phyloP scores from a whole-genome alignment of 2,797 vertebrate species.

The Semaprochilodus insignis region DNA sequence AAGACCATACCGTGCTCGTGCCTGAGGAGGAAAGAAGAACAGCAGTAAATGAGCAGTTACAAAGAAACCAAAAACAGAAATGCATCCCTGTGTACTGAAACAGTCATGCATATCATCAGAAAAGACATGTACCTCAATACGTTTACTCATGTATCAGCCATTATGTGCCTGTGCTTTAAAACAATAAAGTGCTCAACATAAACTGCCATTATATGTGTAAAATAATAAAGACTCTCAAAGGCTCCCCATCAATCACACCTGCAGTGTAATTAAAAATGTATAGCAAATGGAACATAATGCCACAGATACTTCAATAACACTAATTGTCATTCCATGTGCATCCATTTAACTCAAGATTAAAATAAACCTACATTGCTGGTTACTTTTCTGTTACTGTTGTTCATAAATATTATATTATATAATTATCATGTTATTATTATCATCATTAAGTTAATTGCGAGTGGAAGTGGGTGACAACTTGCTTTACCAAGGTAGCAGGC shows the following conservation, averaged over 20 bases:
- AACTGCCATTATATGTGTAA: neutral
- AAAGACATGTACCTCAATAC: too few relatives aligned
- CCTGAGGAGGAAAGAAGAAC: slow-evolving; percentile 9
- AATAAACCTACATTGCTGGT: slow-evolving; percentile 1
- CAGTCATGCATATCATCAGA: too few relatives aligned
- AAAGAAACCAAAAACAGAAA: slow-evolving; percentile 3
- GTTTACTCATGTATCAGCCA: neutral
- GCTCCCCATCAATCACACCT: neutral
- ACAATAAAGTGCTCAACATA: neutral
- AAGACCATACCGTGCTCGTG: slow-evolving; percentile 48
- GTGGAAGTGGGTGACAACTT: too few relatives aligned
- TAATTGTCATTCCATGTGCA: neutral
- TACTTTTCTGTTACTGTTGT: neutral
- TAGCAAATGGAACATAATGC: neutral
- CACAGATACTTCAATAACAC: neutral
- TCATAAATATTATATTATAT: neutral
- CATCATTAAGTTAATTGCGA: too few relatives aligned
- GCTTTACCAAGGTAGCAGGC: too few relatives aligned
- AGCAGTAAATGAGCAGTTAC: neutral
- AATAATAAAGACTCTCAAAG: neutral
- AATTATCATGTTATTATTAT: too few relatives aligned
- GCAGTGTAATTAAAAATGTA: neutral
- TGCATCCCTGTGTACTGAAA: slow-evolving; percentile 5
- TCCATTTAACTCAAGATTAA: neutral
- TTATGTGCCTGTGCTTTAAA: neutral